These are phyloP conservation scores for Fulica atra DNA, from an alignment of 2,113 vertebrate genomes.

Conservation along the genomic window DNA sequence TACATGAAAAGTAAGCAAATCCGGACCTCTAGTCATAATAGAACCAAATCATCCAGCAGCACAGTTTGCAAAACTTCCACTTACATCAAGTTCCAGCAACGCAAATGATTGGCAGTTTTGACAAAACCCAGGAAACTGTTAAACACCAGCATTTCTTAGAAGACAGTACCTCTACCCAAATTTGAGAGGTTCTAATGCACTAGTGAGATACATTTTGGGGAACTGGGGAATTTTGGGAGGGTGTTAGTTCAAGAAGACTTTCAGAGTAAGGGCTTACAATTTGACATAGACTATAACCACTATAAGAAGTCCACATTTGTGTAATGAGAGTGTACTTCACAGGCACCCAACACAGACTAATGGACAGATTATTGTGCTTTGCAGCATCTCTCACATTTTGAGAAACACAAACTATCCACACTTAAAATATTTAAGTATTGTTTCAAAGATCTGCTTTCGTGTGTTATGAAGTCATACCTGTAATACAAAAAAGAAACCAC, in stretches of 20 bases:
- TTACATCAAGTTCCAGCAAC: not conserved
- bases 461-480: constrained; percentile 18
- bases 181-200: not conserved
- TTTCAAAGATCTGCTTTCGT: not conserved
- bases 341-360: not conserved
- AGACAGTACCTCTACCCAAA: not conserved
- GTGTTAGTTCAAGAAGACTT: not conserved
- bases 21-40: not conserved
- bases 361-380: not conserved
- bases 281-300: not conserved
- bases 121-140: not conserved
- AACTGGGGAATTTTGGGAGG: not conserved
- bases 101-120: not conserved
- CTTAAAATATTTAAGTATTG: not conserved
- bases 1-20: not conserved
- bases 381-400: not conserved
- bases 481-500: constrained; percentile 32
- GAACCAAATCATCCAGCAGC: not conserved
- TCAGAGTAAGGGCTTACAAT: not conserved
- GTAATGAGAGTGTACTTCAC: not conserved
- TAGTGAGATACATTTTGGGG: not conserved
- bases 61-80: not conserved
- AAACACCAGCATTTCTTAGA: not conserved
- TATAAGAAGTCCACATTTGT: not conserved
- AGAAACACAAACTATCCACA: not conserved